phyloP scores from a whole-genome alignment of 2,797 vertebrate genomes.

The Heteromormyrus szaboi region DNA sequence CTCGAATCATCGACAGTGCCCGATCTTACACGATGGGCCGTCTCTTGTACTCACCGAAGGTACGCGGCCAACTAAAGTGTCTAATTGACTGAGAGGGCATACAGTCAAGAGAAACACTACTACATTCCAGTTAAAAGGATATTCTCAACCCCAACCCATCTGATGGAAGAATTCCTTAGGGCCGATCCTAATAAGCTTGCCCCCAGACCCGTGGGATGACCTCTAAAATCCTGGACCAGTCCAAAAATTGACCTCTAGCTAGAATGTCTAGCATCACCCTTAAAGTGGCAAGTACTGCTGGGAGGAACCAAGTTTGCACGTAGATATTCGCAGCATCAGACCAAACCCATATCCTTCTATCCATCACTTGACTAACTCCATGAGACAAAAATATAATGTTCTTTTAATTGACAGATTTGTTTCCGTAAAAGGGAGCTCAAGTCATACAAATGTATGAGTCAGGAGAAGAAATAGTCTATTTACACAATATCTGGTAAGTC shows the following conservation, averaged over 20 bases:
- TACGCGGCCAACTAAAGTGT: background rate
- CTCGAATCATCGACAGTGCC: background rate
- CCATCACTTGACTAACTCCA: background rate
- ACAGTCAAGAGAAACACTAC: background rate
- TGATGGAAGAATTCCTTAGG: background rate
- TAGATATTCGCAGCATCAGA: background rate
- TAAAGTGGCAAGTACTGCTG: background rate
- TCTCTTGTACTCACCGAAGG: background rate
- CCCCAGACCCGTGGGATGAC: background rate
- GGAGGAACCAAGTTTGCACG: background rate
- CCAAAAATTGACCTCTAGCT: background rate
- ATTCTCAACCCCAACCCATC: background rate
- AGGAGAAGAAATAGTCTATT: background rate
- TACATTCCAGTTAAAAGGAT: background rate
- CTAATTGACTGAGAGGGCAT: background rate
- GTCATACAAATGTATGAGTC: background rate
- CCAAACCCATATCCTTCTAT: background rate
- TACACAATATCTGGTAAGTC: background rate
- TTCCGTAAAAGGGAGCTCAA: background rate
- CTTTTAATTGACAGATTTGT: background rate
- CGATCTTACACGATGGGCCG: background rate
- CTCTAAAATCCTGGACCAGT: background rate
- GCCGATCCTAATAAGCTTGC: background rate
- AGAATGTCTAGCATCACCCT: background rate
- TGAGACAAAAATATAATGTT: background rate